These are phyloP conservation scores for Spheniscus humboldti DNA, from an alignment of 2,797 vertebrate genomes.

Conservation along the genomic window DNA sequence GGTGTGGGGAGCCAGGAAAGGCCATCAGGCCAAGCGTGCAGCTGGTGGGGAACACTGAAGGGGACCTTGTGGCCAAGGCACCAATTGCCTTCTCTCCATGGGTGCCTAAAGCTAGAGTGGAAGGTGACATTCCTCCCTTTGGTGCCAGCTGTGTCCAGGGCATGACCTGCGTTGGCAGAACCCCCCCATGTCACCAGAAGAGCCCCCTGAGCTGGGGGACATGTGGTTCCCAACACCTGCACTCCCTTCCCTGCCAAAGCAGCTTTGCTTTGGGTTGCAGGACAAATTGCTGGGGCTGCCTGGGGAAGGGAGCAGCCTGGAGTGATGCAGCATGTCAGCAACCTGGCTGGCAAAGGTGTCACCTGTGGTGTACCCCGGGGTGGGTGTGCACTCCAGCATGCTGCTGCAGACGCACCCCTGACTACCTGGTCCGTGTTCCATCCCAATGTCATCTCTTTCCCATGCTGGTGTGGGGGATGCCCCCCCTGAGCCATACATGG, in stretches of 20 bases:
- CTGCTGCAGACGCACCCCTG: neutral
- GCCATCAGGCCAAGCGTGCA: neutral
- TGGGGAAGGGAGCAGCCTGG: neutral
- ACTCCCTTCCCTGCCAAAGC: neutral
- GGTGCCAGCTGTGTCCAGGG: neutral
- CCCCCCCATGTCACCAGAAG: neutral
- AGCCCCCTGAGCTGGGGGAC: neutral
- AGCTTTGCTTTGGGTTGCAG: neutral
- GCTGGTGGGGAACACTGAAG: neutral
- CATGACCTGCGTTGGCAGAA: neutral
- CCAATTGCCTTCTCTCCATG: neutral
- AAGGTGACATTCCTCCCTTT: neutral
- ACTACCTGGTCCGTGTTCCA: neutral
- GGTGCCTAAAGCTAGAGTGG: neutral
- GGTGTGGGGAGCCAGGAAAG: neutral
- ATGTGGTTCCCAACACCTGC: neutral
- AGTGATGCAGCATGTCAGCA: neutral
- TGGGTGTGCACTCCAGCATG: neutral
- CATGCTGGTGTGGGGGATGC: neutral
- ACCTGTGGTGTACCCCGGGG: neutral
- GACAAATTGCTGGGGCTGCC: neutral
- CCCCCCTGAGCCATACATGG: fast-evolving
- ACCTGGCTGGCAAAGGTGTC: neutral
- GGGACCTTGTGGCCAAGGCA: neutral
- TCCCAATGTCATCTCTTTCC: neutral